Evolutionary conservation across 2,113 vertebrate species (phyloP).

Genomic region (Athene noctua): DNA sequence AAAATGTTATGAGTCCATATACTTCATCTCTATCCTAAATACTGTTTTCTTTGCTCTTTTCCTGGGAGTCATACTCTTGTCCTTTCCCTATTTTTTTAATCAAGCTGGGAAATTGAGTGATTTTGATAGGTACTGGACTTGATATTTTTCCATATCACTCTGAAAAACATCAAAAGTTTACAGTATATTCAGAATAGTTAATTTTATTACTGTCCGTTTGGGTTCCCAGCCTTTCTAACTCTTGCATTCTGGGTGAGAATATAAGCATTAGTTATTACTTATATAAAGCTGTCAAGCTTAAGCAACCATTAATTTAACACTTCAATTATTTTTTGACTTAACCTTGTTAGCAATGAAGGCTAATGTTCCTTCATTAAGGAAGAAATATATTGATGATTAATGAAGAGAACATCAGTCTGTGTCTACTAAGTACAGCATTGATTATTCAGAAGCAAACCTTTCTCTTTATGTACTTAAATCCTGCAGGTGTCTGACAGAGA

Average conservation of each 20-base stretch:
- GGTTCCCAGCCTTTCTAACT: background rate
- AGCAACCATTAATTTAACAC: background rate
- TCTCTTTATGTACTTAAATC: background rate
- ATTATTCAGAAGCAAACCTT: background rate
- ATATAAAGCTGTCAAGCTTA: background rate
- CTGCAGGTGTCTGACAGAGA: background rate
- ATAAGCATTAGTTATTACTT: background rate
- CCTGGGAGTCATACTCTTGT: background rate
- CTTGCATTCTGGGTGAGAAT: background rate
- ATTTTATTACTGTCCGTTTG: background rate
- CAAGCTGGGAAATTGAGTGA: background rate
- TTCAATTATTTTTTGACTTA: background rate
- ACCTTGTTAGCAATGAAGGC: background rate
- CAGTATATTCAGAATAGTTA: background rate
- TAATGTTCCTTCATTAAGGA: background rate
- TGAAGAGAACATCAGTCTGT: background rate
- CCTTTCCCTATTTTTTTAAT: background rate
- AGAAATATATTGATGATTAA: background rate
- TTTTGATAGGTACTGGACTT: background rate
- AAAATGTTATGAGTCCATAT: background rate
- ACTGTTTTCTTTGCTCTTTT: background rate
- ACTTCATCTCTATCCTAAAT: background rate
- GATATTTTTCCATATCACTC: background rate
- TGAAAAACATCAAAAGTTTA: background rate
- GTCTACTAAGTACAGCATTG: background rate